Base-by-base conservation (phyloP, 2,888 invertebrate species). In the Parasteatoda lunata region DNA sequence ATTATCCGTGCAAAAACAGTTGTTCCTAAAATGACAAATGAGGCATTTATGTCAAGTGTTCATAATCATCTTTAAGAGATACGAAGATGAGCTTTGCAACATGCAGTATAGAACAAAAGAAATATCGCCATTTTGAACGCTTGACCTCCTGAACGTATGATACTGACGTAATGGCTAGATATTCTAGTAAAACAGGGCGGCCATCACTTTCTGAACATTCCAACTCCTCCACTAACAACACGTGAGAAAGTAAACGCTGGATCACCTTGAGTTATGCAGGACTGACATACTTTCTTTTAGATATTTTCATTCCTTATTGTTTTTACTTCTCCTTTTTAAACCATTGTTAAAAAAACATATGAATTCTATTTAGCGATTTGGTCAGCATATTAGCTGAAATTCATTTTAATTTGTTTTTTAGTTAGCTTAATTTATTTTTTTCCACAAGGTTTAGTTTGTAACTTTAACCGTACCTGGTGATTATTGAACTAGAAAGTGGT, bases 201-300 rank as follows among this genome's bases (percentile, higher is more conserved):
- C 66, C 84, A 48, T 77, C 84, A 9, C n/a, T 72, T 64, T 65
- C 64, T n/a, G 13, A 48, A 51, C 64, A 73, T 80, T 85, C 72
- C 66, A 49, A 49, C 70, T 72, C 77, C 85, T 86, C 85, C 84
- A 78, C 84, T 77, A n/a, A 54, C 8, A 15, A 13, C 85, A 86
- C 85, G 85, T 86, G 85, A 86, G 85, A 86, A 86, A 86, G 85
- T 81, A 66, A 81, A 70, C 71, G 70, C 85, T 66, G 66, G 85
- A 86, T 86, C 72, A 86, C 85, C 85, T 86, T 86, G 85, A 81
- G 78, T 59, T 30, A 72, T 72, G 71, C 72, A 75, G 48, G 79
- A 70, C 65, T 85, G 84, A 85, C 84, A 85, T 79, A 85, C 84
- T 85, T 85, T 85, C 84, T 85, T 85, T 51, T 7, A 45, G 80